Conservation (phyloP, 2,113 vertebrate genomes). For the human region GRCh38 chr14:79588001-79588500, state of each 20-base stretch:
- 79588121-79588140: background rate
- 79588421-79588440: background rate
- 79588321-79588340: background rate
- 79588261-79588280: background rate
- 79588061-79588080: background rate
- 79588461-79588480: background rate
- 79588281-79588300: background rate
- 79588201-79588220: background rate
- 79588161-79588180: background rate
- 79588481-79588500: constrained; percentile 36
- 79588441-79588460: background rate
- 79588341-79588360: background rate
- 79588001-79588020: background rate
- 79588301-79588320: background rate
- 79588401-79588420: background rate
- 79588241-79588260: background rate
- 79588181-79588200: background rate
- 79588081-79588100: background rate
- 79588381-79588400: background rate
- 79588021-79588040: background rate
- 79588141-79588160: background rate
- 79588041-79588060: constrained; percentile 2
- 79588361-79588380: background rate
- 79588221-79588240: background rate
- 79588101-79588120: background rate